Percentiles rank a stretch among this genome's conserved stretches.
Conservation (phyloP, 2,888 invertebrate species). For the Timema cristinae region DNA sequence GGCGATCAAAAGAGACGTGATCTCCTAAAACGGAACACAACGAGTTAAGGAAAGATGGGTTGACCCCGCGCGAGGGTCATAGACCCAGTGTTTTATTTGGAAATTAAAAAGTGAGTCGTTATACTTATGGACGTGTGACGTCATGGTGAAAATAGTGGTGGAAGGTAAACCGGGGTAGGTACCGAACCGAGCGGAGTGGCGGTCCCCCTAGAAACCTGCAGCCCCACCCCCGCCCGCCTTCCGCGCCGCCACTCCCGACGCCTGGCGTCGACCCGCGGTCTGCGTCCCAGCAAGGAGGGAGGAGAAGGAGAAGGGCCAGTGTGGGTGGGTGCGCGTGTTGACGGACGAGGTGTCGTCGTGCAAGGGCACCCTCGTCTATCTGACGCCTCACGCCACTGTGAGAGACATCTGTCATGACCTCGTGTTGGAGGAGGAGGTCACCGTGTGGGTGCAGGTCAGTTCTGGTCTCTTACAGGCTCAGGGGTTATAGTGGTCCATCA, state of each 20-base stretch:
- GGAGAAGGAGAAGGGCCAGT: background rate
- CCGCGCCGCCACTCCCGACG: constrained; percentile 40
- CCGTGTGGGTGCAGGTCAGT: constrained; percentile 47
- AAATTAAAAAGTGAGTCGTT: too few relatives aligned
- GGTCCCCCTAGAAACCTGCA: too few relatives aligned
- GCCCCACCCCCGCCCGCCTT: constrained; percentile 25
- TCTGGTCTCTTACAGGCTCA: background rate
- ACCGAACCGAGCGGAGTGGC: too few relatives aligned
- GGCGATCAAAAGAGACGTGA: too few relatives aligned
- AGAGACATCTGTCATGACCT: constrained; percentile 49
- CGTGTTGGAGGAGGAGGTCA: constrained; percentile 47
- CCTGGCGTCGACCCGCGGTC: constrained; percentile 41
- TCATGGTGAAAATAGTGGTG: too few relatives aligned
- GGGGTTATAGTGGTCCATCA: too few relatives aligned
- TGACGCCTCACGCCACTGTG: constrained; percentile 55
- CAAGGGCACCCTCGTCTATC: constrained; percentile 55
- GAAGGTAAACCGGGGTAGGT: too few relatives aligned
- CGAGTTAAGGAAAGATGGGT: too few relatives aligned
- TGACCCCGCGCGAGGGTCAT: too few relatives aligned
- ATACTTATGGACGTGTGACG: too few relatives aligned
- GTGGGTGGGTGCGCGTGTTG: constrained; percentile 60
- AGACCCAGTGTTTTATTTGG: too few relatives aligned
- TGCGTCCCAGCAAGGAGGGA: constrained; percentile 28
- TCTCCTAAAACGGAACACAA: too few relatives aligned
- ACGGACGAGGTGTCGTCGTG: constrained; percentile 53